phyloP scores from a whole-genome alignment of 2,113 vertebrate genomes.

The Cathartes aura region DNA sequence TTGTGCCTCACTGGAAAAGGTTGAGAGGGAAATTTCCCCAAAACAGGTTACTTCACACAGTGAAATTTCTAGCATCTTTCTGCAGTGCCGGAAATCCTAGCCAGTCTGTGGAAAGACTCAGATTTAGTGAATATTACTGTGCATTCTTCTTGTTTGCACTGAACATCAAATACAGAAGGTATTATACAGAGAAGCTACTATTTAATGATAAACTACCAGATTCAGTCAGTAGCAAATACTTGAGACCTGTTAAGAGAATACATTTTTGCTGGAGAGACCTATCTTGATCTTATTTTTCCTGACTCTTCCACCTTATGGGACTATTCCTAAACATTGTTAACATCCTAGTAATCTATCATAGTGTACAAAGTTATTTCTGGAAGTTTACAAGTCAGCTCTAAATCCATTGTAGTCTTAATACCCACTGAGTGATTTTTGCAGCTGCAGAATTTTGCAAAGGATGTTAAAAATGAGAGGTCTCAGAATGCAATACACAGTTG shows the following conservation, averaged over 20 bases:
- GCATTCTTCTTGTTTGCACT: fast-evolving
- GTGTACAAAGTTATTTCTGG: not conserved
- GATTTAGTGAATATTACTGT: fast-evolving
- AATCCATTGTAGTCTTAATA: not conserved
- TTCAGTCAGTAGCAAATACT: not conserved
- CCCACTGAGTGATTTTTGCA: not conserved
- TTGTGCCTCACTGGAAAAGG: not conserved
- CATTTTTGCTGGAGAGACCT: not conserved
- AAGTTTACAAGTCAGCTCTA: not conserved
- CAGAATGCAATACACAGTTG: not conserved
- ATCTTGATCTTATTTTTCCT: not conserved
- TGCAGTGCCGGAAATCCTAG: not conserved
- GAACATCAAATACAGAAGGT: not conserved
- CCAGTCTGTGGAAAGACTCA: fast-evolving
- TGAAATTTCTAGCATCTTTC: fast-evolving
- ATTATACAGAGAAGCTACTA: fast-evolving
- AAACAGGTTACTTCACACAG: fast-evolving
- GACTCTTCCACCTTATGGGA: not conserved
- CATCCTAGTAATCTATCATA: not conserved
- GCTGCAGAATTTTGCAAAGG: not conserved
- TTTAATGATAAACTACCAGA: not conserved
- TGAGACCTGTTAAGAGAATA: not conserved
- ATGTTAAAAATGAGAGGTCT: not conserved
- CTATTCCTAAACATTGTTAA: not conserved
- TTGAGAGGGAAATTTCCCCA: not conserved